Base-by-base conservation (phyloP, 2,113 vertebrate species). In the Herpetotheres cachinnans region DNA sequence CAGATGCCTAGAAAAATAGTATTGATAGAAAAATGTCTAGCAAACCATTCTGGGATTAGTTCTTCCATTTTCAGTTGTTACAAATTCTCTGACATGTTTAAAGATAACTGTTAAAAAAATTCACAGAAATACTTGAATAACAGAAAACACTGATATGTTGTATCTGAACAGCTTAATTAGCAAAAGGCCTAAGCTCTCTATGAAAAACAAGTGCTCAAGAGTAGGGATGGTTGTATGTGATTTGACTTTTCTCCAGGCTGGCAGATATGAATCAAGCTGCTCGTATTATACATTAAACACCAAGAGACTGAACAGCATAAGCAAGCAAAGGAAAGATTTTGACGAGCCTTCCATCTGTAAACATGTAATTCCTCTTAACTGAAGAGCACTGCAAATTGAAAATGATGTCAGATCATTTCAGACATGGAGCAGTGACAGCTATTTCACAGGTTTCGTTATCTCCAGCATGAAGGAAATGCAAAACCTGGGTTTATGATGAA, bases 341-440 rank as follows among this genome's bases (percentile, higher is more conserved):
- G 56, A 92, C 66, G 79, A 89, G 69, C 49, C 38, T 85, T 93
- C 78, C 65, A 61, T 66, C 86, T 86, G 55, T 76, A 96, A 96
- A 73, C 44, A 63, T 10, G 25, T 13, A 89, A 86, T 71, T 88
- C 36, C 66, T 74, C 56, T 82, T 70, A 93, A 96, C 46, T 46
- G 22, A 91, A 93, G 82, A 91, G 47, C 29, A 36, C 54, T 40
- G 16, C 32, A 85, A 70, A 76, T 25, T 8, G 38, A 62, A 82
- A 93, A 56, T 29, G 84, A 80, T 8, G 2, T 40, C 81, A 65
- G 62, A 86, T 80, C 22, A 20, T 55, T 91, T 82, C 73, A 91
- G 52, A 80, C 52, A 46, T 1, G 69, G 74, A 72, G 72, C 61
- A 90, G 65, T 77, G 44, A 94, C 82, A 92, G 66, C 65, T 89